These are phyloP conservation scores for Parapsyche elsis DNA, from an alignment of 1,140 invertebrate genomes.

Conservation along the genomic window DNA sequence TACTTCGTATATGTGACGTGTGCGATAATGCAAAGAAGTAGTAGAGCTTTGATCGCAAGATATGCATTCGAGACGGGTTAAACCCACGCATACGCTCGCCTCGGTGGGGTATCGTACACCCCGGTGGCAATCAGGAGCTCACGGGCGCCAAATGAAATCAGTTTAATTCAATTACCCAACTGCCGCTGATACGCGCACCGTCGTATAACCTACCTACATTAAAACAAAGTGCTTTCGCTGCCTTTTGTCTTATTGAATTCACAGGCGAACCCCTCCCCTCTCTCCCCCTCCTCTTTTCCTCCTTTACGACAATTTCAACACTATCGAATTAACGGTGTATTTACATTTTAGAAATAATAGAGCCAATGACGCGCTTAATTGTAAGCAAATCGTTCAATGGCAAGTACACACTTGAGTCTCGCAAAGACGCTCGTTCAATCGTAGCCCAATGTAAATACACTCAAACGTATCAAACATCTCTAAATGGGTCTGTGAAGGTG, in stretches of 20 bases:
- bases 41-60: conserved; percentile 1
- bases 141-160: conserved; percentile 53
- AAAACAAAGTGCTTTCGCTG: conserved; percentile 52
- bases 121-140: conserved; percentile 44
- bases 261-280: not conserved
- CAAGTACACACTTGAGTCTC: not conserved
- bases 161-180: conserved; percentile 55
- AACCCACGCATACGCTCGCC: not conserved
- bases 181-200: conserved; percentile 38
- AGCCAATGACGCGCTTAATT: not conserved
- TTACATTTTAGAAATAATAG: not conserved
- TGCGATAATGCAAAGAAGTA: no score
- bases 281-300: not conserved
- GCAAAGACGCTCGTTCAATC: not conserved
- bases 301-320: conserved; percentile 8
- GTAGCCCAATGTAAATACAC: not conserved
- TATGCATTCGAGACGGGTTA: not conserved
- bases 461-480: not conserved
- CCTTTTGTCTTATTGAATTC: conserved; percentile 47
- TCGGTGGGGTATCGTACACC: not conserved
- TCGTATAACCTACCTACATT: conserved; percentile 47
- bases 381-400: conserved; percentile 1
- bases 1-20: no score
- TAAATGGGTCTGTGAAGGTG: not conserved
- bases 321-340: conserved; percentile 33